Conservation (phyloP, 2,888 invertebrate genomes). For the Lypha dubia region DNA sequence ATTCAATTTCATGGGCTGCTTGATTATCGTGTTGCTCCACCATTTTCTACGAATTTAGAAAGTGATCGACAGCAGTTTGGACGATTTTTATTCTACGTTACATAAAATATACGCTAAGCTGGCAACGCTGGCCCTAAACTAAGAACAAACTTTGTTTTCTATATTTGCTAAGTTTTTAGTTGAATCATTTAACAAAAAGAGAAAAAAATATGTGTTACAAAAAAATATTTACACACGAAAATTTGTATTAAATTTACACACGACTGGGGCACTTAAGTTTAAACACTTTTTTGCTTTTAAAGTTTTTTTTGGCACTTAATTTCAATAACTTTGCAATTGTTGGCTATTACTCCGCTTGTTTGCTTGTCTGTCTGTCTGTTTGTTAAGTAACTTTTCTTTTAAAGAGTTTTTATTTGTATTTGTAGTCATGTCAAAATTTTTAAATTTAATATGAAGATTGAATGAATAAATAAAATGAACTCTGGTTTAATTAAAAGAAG, state of each 20-base stretch:
- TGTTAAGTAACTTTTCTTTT: conserved; percentile 46
- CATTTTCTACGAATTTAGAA: too few species aligned
- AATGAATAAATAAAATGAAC: conserved; percentile 56
- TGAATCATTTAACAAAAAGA: conserved; percentile 19
- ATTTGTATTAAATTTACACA: conserved; percentile 2
- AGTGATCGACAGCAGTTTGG: too few species aligned
- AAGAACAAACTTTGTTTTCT: conserved; percentile 4
- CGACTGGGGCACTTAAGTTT: conserved; percentile 20
- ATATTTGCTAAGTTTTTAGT: conserved; percentile 52
- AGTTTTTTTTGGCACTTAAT: conserved; percentile 33
- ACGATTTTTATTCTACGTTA: too few species aligned
- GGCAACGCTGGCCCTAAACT: neutral
- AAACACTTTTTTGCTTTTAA: conserved; percentile 14
- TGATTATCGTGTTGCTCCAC: too few species aligned
- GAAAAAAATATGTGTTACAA: too few species aligned
- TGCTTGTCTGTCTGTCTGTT: neutral
- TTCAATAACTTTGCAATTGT: conserved; percentile 22
- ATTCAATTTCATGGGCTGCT: too few species aligned
- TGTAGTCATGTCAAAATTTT: conserved; percentile 18
- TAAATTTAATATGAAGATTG: conserved; percentile 17
- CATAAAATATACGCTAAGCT: neutral
- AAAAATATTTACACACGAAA: conserved; percentile 49
- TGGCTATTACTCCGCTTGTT: neutral
- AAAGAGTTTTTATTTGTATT: conserved; percentile 18
- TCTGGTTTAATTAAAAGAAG: conserved; percentile 45